Conservation (phyloP, 2,797 vertebrate genomes). For the Liasis olivaceus region DNA sequence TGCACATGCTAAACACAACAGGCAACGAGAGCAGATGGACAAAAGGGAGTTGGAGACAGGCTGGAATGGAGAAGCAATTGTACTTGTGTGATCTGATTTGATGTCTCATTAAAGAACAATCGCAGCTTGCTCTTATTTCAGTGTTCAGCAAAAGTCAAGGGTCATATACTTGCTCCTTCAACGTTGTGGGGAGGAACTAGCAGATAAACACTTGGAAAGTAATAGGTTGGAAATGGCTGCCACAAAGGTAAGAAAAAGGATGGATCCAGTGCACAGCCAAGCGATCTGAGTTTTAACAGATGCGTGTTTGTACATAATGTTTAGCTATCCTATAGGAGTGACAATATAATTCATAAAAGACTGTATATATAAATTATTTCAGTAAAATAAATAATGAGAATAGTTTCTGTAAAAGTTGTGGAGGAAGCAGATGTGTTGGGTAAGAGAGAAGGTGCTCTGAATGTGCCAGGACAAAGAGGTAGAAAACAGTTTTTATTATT, state of each 20-base stretch:
- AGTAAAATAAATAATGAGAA: neutral
- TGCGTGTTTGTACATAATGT: neutral
- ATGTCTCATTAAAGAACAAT: constrained; percentile 21
- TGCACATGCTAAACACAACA: neutral
- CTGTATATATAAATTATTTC: neutral
- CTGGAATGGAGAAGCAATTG: constrained; percentile 24
- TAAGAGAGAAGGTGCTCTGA: neutral
- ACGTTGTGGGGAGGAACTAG: neutral
- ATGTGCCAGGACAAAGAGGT: neutral
- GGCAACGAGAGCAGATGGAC: neutral
- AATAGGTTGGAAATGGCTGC: neutral
- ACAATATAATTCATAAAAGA: neutral
- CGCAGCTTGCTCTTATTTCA: neutral
- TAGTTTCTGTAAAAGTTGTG: neutral
- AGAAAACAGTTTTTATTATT: no score
- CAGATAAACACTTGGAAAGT: neutral
- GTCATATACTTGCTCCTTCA: neutral
- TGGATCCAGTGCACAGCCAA: neutral
- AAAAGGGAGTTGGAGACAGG: neutral
- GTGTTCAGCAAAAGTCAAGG: neutral
- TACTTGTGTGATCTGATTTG: constrained; percentile 15
- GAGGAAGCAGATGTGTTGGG: neutral
- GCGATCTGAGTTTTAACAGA: neutral
- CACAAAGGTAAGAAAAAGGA: neutral
- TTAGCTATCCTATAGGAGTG: neutral